Base-by-base conservation (phyloP, 2,888 invertebrate species). In the Eupithecia pulchellata region DNA sequence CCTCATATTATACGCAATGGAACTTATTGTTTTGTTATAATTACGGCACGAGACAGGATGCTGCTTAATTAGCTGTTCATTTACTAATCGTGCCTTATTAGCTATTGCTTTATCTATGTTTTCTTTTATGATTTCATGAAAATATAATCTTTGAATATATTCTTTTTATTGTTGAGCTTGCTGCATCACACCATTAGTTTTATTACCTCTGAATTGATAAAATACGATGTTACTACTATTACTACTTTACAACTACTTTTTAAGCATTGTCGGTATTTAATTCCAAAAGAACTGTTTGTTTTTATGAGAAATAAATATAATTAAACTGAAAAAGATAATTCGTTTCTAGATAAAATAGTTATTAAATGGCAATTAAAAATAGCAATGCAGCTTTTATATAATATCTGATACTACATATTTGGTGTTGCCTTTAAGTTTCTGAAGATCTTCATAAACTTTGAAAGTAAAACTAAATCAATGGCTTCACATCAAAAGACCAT, bases 11-110 rank as follows among this genome's bases (percentile, higher is more conserved):
- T 20, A 36, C 27, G 88, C 87, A 84, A 85, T 86, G 88, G 89
- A 89, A 89, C 84, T 89, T 92, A 93, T 93, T 93, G 92, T 92
- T 93, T 93, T 91, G 92, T 92, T 91, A 93, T 92, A 90, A 90
- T 88, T 88, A 84, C 82, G 88, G 89, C 92, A 93, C 93, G 92
- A 89, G 92, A 92, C 93, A 93, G 93, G 93, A 93, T 91, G 88
- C 89, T 85, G 90, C 82, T 84, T 93, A 93, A 94, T 93, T 93
- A 92, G 85, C 80, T 86, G 79, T 84, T 91, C 88, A 92, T 92
- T 91, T 86, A 89, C 87, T 88, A 87, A 85, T 69, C 42, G 34
- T 62, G 81, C 83, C 86, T 85, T 86, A 86, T 87, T 86, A 81
- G 77, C 63, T 69, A 69, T 66, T 47, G 25, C 63, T 83, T 87